Evolutionary conservation across 1,140 invertebrate genomes (phyloP), one percentile per base, ranked within the genome.

Genomic region (Nebria ingens): DNA sequence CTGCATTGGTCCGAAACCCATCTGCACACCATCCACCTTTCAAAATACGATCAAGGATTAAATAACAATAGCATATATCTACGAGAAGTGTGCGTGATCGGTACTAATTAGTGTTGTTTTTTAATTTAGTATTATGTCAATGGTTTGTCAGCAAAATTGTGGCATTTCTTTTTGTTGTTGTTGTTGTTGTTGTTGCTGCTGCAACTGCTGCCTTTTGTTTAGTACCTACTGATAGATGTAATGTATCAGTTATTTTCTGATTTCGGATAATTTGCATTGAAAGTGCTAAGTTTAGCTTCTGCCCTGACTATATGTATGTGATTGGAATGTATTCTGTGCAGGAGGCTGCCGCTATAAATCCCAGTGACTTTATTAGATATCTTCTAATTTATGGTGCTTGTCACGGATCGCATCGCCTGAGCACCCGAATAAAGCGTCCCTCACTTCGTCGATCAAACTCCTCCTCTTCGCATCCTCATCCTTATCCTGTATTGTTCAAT

Each of bases 281-380:
- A 34, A 34, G 25, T 34, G 25, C 25, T n/a, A n/a, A 34, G n/a
- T n/a, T n/a, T n/a, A n/a, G n/a, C n/a, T 34, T 34, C 25, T 34
- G 6, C 25, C n/a, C 25, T n/a, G n/a, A n/a, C 25, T 34, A 34
- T 34, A 34, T n/a, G 6, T 34, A 6, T 17, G 15, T 45, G 51
- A 57, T 65, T 56, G 60, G 59, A 67, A 68, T 68, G 64, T 65
- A 68, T 67, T 45, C 63, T 58, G 60, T 61, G 59, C 60, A 61
- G 55, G 56, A 57, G 58, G 54, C 62, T 62, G 62, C 6, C 17
- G 40, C 40, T 45, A 68, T 68, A 68, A 68, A 68, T 68, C 67
- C 62, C 59, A 59, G 65, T 61, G 63, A 68, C 67, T 68, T 68
- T 68, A 68, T 68, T 68, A 68, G 67, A 68, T 68, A 68, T 67